Percentiles rank a stretch among this genome's conserved stretches.
phyloP scores from a whole-genome alignment of 1,140 invertebrate genomes.

The Drosophila bipectinata region DNA sequence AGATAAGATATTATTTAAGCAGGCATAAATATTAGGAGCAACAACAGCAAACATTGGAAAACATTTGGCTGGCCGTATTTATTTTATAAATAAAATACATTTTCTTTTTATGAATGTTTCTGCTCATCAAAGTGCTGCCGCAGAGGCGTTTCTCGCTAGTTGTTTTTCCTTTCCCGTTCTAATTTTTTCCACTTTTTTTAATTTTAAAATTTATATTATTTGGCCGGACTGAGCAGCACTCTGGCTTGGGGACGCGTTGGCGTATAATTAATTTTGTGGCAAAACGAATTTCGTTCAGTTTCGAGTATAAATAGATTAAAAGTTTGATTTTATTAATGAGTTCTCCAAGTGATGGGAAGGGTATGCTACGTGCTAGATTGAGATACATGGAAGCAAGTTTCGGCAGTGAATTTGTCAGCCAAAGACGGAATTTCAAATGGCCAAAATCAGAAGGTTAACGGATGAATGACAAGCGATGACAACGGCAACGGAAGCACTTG shows the following conservation, averaged over 20 bases:
- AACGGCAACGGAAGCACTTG: slow-evolving; percentile 11
- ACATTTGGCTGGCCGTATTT: slow-evolving; percentile 21
- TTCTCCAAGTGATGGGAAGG: slow-evolving; percentile 8
- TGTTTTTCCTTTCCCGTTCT: slow-evolving; percentile 8
- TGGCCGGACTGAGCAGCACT: slow-evolving; percentile 30
- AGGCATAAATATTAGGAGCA: slow-evolving; percentile 56
- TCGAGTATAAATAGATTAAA: slow-evolving; percentile 48
- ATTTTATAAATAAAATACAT: slow-evolving; percentile 39
- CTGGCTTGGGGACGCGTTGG: slow-evolving; percentile 43
- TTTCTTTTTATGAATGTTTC: slow-evolving; percentile 53
- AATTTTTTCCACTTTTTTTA: slow-evolving; percentile 43
- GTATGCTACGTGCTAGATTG: neutral
- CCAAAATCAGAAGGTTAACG: slow-evolving; percentile 41
- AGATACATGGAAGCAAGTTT: neutral
- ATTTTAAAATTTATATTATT: slow-evolving; percentile 68
- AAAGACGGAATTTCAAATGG: slow-evolving; percentile 34
- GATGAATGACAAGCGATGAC: slow-evolving; percentile 53
- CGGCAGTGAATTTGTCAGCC: slow-evolving; percentile 22
- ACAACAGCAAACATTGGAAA: slow-evolving; percentile 37
- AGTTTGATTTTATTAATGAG: slow-evolving; percentile 49
- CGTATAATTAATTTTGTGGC: slow-evolving; percentile 80
- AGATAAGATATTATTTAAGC: slow-evolving; percentile 54
- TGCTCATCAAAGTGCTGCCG: slow-evolving; percentile 61
- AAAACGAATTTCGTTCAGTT: slow-evolving; percentile 71
- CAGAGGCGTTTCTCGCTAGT: slow-evolving; percentile 13